Evolutionary conservation across 2,888 invertebrate species (phyloP), one percentile per base, ranked within the genome.

Genomic region (Lasioglossum oenotherae): DNA sequence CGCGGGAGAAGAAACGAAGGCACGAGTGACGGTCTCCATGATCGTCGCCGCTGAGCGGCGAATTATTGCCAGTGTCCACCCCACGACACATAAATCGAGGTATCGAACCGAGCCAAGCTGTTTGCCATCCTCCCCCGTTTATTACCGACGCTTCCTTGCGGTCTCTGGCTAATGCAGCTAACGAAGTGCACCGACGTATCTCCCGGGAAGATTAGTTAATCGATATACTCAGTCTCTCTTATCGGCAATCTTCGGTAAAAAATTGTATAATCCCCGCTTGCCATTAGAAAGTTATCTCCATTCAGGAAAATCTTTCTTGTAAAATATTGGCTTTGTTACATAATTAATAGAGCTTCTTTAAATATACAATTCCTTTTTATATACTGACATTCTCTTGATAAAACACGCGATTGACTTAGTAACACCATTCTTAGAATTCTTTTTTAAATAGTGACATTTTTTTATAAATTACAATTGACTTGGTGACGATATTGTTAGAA

Each of bases 1-100:
- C 73, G 27, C 57, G 53, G 64, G 14, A 35, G 53, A 57, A 72
- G 76, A 44, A 35, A 74, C 79, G 75, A 46, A 38, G 41, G n/a
- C 49, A 44, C 46, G 64, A 31, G 38, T 67, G 60, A 80, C 80
- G 76, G 77, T 53, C 77, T 77, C 86, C 86, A 88, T 88, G 80
- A 84, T 88, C 84, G 80, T 71, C 82, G 82, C 78, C 79, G 72
- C 23, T 81, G 73, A 73, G 72, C 79, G 85, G 82, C 83, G 77
- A 71, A 81, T 90, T 90, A 86, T 91, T 46, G 80, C 88, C 82
- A 90, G 89, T 92, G 91, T 90, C 57, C 84, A 57, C 82, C 82
- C 82, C 75, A 77, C 82, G 57, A 14, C 82, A 31, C 81, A 73
- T 69, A 84, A 87, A 87, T 84, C 87, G 81, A 35, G 27, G 67